phyloP scores from a whole-genome alignment of 2,888 invertebrate species.

The Argyra leucocephala region DNA sequence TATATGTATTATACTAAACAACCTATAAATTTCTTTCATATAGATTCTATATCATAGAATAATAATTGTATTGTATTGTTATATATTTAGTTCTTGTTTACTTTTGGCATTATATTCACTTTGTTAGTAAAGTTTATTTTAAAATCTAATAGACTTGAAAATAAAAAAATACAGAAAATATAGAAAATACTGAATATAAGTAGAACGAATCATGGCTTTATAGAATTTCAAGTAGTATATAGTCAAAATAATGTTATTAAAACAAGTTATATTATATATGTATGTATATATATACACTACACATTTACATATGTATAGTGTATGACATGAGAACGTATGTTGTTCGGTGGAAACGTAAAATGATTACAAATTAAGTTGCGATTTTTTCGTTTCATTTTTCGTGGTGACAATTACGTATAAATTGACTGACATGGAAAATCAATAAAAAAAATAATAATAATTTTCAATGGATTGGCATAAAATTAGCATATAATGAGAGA shows the following conservation, averaged over 20 bases:
- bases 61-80: no score
- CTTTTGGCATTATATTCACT: no score
- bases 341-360: neutral
- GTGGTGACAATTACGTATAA: neutral
- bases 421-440: neutral
- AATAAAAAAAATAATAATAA: neutral
- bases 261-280: neutral
- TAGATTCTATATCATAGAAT: no score
- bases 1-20: no score
- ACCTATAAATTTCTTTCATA: no score
- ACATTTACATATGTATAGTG: neutral
- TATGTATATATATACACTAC: neutral
- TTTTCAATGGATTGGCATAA: no score
- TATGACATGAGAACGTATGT: neutral
- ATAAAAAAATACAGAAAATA: no score
- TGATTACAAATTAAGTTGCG: neutral
- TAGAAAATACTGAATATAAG: no score
- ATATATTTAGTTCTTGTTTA: no score
- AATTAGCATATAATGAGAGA: no score
- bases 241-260: neutral
- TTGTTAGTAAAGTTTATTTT: no score
- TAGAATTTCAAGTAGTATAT: neutral
- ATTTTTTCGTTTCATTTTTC: neutral
- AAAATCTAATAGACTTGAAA: no score
- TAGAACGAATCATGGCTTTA: neutral